phyloP scores from a whole-genome alignment of 2,113 vertebrate species.

The Desmodus rotundus region DNA sequence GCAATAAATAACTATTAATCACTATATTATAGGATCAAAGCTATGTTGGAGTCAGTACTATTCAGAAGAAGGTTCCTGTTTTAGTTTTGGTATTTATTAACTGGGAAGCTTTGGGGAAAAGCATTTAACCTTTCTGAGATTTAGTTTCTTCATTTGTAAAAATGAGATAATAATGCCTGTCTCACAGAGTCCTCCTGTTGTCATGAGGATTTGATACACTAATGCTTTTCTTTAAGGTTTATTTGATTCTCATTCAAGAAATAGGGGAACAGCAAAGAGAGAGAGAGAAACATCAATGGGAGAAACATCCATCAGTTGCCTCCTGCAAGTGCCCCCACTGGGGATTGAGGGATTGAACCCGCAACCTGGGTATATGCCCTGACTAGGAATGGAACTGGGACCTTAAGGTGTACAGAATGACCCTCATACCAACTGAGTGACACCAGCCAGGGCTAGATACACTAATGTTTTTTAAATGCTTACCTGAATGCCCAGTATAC shows the following conservation, averaged over 20 bases:
- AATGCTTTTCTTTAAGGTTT: background rate
- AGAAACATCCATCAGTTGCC: too few species aligned
- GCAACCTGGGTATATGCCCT: too few species aligned
- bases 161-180: background rate
- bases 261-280: too few species aligned
- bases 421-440: too few species aligned
- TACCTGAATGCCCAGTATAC: background rate
- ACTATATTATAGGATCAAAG: background rate
- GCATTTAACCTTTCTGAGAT: background rate
- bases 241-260: too few species aligned
- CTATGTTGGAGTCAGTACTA: background rate
- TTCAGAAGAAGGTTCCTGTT: background rate
- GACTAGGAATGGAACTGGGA: too few species aligned
- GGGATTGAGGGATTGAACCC: too few species aligned
- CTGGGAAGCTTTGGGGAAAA: background rate
- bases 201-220: constrained; percentile 14
- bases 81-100: constrained; percentile 4
- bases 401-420: too few species aligned
- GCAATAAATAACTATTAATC: background rate
- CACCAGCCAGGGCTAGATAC: too few species aligned
- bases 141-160: constrained; percentile 17
- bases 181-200: background rate
- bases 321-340: too few species aligned
- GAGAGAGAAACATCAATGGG: too few species aligned
- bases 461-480: background rate